Evolutionary conservation across 2,797 vertebrate genomes (phyloP).

Genomic region (Pempheris klunzingeri): DNA sequence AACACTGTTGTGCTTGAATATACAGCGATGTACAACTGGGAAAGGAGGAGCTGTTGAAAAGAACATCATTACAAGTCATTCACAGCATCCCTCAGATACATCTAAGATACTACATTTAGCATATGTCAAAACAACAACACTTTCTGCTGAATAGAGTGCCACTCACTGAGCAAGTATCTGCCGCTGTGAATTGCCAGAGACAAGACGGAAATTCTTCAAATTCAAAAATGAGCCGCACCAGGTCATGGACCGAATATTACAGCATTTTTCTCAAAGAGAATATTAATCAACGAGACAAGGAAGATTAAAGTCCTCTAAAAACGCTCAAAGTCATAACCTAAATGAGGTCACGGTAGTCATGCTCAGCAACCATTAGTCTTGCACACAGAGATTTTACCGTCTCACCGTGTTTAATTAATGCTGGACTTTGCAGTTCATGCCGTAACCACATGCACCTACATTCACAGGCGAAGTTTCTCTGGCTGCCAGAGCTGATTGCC

Average conservation of each 20-base stretch:
- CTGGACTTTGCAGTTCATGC: constrained; percentile 58
- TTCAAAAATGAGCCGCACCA: constrained; percentile 20
- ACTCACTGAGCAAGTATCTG: constrained; percentile 12
- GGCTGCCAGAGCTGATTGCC: constrained; percentile 67
- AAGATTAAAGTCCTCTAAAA: constrained; percentile 74
- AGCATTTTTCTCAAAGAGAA: constrained; percentile 17
- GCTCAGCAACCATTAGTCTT: constrained; percentile 72
- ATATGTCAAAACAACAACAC: constrained; percentile 55
- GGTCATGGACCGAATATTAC: constrained; percentile 33
- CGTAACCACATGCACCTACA: constrained; percentile 48
- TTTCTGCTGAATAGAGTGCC: constrained; percentile 13
- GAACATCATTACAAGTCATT: constrained; percentile 53
- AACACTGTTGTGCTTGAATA: constrained; percentile 64
- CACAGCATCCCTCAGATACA: constrained; percentile 37
- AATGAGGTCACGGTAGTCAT: constrained; percentile 64
- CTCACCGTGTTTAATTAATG: constrained; percentile 81
- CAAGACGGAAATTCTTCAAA: constrained; percentile 16
- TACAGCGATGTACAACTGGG: constrained; percentile 39
- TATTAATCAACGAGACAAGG: constrained; percentile 49
- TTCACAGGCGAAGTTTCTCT: constrained; percentile 43
- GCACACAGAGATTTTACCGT: constrained; percentile 67
- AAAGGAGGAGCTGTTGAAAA: constrained; percentile 36
- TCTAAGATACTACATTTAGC: constrained; percentile 38
- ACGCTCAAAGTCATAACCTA: constrained; percentile 74
- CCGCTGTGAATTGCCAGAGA: constrained; percentile 1